Evolutionary conservation across 2,113 vertebrate species (phyloP).

Genomic region (Syrrhaptes paradoxus): DNA sequence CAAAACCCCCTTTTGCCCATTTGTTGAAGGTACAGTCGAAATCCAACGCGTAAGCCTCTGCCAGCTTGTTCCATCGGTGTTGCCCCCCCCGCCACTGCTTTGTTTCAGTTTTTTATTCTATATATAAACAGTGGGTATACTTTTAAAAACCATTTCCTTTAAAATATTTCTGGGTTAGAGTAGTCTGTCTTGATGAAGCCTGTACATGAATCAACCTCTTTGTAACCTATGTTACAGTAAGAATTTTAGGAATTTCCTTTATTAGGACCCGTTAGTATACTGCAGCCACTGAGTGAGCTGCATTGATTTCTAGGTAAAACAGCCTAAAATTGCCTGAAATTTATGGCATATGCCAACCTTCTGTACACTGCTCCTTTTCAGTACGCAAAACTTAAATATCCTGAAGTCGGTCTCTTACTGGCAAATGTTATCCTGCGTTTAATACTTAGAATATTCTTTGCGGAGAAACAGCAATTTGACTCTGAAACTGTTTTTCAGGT

Average conservation of each 20-base stretch:
- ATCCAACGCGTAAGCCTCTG: background rate
- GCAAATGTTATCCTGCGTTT: background rate
- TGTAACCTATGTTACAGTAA: slow-evolving; percentile 70
- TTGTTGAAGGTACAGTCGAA: background rate
- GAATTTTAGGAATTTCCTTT: slow-evolving; percentile 77
- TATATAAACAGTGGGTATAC: background rate
- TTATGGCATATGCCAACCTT: slow-evolving; percentile 13
- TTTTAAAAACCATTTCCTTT: slow-evolving; percentile 56
- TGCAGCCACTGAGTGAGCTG: slow-evolving; percentile 34
- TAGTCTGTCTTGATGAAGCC: slow-evolving; percentile 42
- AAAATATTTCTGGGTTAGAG: slow-evolving; percentile 56
- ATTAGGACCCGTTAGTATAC: slow-evolving; percentile 43
- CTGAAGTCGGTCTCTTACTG: background rate
- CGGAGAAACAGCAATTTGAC: slow-evolving; percentile 4
- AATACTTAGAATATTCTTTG: background rate
- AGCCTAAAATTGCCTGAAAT: background rate
- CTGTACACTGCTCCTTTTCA: slow-evolving; percentile 49
- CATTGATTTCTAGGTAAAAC: slow-evolving; percentile 53
- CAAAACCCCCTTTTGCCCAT: background rate
- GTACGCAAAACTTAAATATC: slow-evolving; percentile 8
- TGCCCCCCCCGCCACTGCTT: background rate
- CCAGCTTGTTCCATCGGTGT: background rate
- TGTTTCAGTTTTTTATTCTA: background rate
- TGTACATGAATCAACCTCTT: slow-evolving; percentile 71
- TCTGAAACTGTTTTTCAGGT: slow-evolving; percentile 66